Percentiles rank a stretch among this genome's conserved stretches.
Evolutionary conservation across 2,113 vertebrate genomes (phyloP).

Genomic region (Numida meleagris): DNA sequence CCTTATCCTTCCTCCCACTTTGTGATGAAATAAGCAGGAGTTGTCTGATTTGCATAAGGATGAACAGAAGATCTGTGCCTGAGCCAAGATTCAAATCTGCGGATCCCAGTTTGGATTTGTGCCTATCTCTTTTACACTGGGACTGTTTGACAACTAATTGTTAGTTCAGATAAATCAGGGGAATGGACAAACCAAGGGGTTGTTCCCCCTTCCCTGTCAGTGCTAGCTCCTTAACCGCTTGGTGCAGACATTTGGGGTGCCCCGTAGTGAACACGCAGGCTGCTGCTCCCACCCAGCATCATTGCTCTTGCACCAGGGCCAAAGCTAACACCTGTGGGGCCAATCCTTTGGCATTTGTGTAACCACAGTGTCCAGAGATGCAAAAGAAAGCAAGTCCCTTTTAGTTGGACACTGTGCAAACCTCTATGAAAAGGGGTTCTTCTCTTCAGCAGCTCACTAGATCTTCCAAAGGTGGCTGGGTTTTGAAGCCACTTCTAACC

Average conservation of each 20-base stretch:
- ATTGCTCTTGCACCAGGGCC: not conserved
- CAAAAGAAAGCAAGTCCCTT: not conserved
- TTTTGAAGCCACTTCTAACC: not conserved
- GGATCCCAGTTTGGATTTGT: not conserved
- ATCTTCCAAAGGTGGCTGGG: not conserved
- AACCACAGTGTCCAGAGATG: fast-evolving
- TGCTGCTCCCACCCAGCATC: not conserved
- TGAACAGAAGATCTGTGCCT: not conserved
- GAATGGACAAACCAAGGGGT: not conserved
- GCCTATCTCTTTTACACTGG: not conserved
- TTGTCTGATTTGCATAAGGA: slow-evolving; percentile 58
- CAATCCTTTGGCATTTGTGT: not conserved
- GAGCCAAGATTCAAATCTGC: slow-evolving; percentile 4
- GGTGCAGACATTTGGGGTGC: not conserved
- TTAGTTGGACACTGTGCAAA: fast-evolving
- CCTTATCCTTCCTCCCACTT: slow-evolving; percentile 39
- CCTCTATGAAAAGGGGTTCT: not conserved
- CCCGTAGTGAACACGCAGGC: not conserved
- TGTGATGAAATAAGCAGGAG: slow-evolving; percentile 51
- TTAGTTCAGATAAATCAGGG: not conserved
- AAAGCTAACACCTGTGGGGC: fast-evolving
- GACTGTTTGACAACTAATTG: not conserved
- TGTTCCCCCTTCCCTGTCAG: not conserved
- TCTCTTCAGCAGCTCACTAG: not conserved
- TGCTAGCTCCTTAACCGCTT: not conserved